Evolutionary conservation across 1,140 invertebrate genomes (phyloP).

Genomic region (Drosophila biarmipes): DNA sequence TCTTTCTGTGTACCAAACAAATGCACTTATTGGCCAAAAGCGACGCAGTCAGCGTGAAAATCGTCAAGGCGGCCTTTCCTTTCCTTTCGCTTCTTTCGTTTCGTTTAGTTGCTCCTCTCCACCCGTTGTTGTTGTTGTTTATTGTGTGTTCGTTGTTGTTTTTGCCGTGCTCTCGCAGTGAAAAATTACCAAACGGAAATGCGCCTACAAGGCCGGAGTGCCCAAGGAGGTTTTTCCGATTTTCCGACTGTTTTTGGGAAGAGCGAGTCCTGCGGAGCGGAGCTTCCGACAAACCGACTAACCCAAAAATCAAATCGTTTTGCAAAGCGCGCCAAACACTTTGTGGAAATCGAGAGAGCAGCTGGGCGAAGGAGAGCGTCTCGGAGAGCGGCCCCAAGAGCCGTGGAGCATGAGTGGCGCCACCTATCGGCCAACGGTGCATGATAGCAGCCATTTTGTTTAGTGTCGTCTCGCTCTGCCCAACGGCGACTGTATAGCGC

Average conservation of each 20-base stretch:
- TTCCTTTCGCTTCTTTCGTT: slow-evolving; percentile 27
- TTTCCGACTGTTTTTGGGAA: slow-evolving; percentile 12
- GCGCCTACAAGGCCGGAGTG: slow-evolving; percentile 70
- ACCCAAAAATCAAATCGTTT: slow-evolving; percentile 76
- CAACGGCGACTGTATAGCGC: slow-evolving; percentile 10
- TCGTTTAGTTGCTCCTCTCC: slow-evolving; percentile 47
- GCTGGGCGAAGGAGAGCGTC: slow-evolving; percentile 1
- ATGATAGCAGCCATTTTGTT: slow-evolving; percentile 85
- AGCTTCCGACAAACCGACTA: slow-evolving; percentile 73
- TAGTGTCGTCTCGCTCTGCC: slow-evolving; percentile 52
- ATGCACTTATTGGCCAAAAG: slow-evolving; percentile 60
- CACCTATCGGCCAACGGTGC: slow-evolving; percentile 65
- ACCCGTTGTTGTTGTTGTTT: slow-evolving; percentile 14
- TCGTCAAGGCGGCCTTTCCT: slow-evolving; percentile 57
- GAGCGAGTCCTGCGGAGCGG: slow-evolving; percentile 26
- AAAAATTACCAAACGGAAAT: slow-evolving; percentile 80
- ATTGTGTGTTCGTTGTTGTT: slow-evolving; percentile 18
- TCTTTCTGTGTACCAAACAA: slow-evolving; percentile 41
- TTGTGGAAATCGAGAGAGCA: slow-evolving; percentile 42
- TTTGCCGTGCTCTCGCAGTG: slow-evolving; percentile 40
- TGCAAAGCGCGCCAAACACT: slow-evolving; percentile 76
- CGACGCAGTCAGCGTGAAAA: slow-evolving; percentile 68
- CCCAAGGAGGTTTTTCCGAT: slow-evolving; percentile 29
- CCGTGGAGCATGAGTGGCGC: slow-evolving; percentile 59
- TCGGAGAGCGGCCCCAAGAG: slow-evolving; percentile 44